Percentiles rank a stretch among this genome's conserved stretches.
Evolutionary conservation across 2,888 invertebrate genomes (phyloP).

Genomic region (Penaeus monodon): DNA sequence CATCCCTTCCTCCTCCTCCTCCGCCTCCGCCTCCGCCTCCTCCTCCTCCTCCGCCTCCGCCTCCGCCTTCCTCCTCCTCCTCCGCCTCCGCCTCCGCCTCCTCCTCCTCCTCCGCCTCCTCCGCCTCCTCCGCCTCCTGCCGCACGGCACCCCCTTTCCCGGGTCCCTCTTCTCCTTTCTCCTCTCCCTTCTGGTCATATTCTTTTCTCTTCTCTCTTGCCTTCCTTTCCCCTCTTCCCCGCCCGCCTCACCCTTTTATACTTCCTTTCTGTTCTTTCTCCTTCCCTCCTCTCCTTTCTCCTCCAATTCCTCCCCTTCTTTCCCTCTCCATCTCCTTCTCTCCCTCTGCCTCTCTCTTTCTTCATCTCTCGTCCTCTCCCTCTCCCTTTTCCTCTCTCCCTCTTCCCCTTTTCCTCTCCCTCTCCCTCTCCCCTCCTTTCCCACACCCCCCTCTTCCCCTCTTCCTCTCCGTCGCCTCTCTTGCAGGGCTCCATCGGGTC

Average conservation of each 20-base stretch:
- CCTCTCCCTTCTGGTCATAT: background rate
- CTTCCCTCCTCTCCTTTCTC: background rate
- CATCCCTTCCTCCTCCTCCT: background rate
- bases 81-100: too few relatives aligned
- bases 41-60: too few relatives aligned
- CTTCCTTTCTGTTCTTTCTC: background rate
- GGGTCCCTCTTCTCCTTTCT: background rate
- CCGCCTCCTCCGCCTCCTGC: background rate
- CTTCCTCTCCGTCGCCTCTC: too few relatives aligned
- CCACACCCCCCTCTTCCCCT: too few relatives aligned
- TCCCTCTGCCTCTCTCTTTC: too few relatives aligned
- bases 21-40: too few relatives aligned
- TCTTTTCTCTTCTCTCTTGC: background rate
- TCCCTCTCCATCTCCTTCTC: background rate
- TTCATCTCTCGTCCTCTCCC: background rate
- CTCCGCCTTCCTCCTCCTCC: too few relatives aligned
- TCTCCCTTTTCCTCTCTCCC: background rate
- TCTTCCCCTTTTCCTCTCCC: too few relatives aligned
- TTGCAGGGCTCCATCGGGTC: too few relatives aligned
- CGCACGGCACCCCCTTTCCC: background rate
- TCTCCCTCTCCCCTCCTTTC: too few relatives aligned
- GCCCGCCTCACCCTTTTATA: background rate
- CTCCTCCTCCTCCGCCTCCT: too few relatives aligned
- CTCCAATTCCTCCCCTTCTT: background rate
- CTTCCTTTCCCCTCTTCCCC: background rate